Evolutionary conservation across 2,797 vertebrate genomes (phyloP).

Genomic region (Lepidocolaptes lacrymiger): DNA sequence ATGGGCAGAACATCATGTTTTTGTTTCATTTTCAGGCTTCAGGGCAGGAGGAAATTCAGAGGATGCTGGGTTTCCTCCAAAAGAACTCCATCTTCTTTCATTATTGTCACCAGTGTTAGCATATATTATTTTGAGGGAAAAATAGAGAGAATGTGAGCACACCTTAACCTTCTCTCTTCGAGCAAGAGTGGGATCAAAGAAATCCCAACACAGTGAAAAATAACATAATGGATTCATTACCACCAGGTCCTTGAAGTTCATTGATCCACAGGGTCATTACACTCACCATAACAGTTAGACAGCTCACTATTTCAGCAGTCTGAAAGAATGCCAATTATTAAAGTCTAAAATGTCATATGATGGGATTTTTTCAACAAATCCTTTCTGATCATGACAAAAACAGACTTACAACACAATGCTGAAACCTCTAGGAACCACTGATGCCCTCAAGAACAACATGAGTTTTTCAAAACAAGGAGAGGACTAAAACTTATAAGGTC

Average conservation of each 20-base stretch:
- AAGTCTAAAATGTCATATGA: neutral
- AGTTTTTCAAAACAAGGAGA: neutral
- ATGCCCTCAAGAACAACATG: neutral
- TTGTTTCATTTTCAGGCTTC: neutral
- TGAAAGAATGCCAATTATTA: neutral
- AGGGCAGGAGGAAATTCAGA: neutral
- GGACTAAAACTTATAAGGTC: neutral
- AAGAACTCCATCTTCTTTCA: neutral
- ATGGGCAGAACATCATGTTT: neutral
- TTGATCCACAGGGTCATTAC: neutral
- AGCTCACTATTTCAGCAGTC: neutral
- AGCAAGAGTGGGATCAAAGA: neutral
- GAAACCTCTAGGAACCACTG: neutral
- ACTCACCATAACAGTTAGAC: neutral
- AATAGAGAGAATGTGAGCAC: neutral
- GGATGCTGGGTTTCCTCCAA: neutral
- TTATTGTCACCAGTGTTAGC: neutral
- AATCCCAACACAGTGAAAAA: neutral
- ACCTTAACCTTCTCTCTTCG: neutral
- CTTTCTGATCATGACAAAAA: neutral
- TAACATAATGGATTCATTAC: neutral
- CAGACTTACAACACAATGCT: neutral
- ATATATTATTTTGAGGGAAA: neutral
- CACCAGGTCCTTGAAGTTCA: neutral
- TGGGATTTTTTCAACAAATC: neutral